A percentile compares a stretch with the other conserved stretches of the same genome.
Conservation (phyloP, 2,888 invertebrate genomes). For the Dicyrtomina minuta region DNA sequence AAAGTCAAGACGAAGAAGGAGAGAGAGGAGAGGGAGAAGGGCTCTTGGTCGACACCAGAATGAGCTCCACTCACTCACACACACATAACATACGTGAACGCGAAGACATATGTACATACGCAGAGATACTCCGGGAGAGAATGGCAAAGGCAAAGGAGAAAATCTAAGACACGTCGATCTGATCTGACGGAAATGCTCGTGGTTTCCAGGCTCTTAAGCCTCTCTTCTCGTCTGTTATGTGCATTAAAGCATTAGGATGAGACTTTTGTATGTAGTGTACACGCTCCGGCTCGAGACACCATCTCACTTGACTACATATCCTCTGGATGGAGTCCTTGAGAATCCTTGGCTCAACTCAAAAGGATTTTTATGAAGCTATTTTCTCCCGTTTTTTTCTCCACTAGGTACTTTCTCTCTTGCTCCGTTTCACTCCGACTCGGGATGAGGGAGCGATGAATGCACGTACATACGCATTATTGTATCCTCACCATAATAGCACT, state of each 20-base stretch:
- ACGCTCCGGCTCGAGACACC: too few relatives aligned
- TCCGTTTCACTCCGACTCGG: background rate
- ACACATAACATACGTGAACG: too few relatives aligned
- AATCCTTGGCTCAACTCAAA: background rate
- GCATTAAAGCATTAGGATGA: slow-evolving; percentile 8
- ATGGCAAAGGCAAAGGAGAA: background rate
- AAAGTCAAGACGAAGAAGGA: background rate
- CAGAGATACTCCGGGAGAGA: background rate
- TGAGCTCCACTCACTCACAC: too few relatives aligned
- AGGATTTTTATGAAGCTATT: slow-evolving; percentile 15
- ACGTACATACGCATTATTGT: background rate
- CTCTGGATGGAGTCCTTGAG: background rate
- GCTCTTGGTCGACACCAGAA: background rate
- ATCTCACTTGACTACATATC: too few relatives aligned
- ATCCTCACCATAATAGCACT: background rate
- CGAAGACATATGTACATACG: background rate
- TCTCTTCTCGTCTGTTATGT: background rate
- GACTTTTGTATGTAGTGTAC: background rate
- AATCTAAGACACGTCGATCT: slow-evolving; percentile 13
- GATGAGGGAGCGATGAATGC: background rate
- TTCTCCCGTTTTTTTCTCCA: background rate
- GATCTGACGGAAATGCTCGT: slow-evolving; percentile 16
- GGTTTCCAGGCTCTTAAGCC: slow-evolving; percentile 7
- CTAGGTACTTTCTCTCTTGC: background rate
- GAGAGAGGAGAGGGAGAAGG: background rate